Conservation (phyloP, 2,888 invertebrate species). For the Blera fallax region DNA sequence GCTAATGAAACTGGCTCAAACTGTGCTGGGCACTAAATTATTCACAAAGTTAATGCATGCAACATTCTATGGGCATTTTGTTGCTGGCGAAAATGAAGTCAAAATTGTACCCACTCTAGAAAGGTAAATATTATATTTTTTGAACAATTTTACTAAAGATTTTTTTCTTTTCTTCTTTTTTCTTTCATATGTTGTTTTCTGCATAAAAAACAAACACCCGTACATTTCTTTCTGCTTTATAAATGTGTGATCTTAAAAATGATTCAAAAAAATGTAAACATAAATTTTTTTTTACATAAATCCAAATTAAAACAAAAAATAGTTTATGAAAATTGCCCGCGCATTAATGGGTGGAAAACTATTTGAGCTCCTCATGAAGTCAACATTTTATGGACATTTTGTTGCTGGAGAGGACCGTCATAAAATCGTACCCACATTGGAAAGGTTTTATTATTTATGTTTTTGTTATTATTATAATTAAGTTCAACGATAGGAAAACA, state of each 20-base stretch:
- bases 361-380: conserved; percentile 93
- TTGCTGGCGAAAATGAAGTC: conserved; percentile 96
- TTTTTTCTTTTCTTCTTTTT: conserved; percentile 75
- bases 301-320: conserved; percentile 73
- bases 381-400: conserved; percentile 99
- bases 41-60: conserved; percentile 94
- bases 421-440: conserved; percentile 91
- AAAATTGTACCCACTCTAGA: conserved; percentile 93
- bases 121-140: conserved; percentile 82
- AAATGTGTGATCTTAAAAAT: conserved; percentile 35
- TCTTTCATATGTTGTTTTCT: conserved; percentile 60
- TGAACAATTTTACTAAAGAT: conserved; percentile 76
- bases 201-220: conserved; percentile 29
- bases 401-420: conserved; percentile 97
- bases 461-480: conserved; percentile 15
- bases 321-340: conserved; percentile 93
- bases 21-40: conserved; percentile 89
- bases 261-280: neutral
- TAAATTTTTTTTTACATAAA: conserved; percentile 2
- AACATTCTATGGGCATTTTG: conserved; percentile 99
- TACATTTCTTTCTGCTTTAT: conserved; percentile 42
- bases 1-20: conserved; percentile 91
- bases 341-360: conserved; percentile 89
- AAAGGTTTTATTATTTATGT: conserved; percentile 83
- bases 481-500: neutral